phyloP scores from a whole-genome alignment of 2,113 vertebrate genomes.

The Prionailurus bengalensis region DNA sequence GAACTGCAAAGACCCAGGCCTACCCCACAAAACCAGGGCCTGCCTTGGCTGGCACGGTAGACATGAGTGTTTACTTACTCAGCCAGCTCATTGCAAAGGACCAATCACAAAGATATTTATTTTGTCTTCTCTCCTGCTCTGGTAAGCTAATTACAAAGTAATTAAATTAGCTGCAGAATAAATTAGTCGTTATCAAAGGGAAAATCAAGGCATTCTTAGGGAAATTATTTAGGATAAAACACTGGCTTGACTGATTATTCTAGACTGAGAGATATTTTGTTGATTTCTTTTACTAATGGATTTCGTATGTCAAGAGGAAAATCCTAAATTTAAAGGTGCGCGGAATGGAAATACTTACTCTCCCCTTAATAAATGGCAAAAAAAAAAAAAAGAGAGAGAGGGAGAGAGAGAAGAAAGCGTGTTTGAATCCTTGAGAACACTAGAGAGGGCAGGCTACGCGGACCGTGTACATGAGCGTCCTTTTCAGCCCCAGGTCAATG shows the following conservation, averaged over 20 bases:
- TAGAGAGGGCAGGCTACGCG: neutral
- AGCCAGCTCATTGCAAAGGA: conserved; percentile 44
- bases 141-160: conserved; percentile 73
- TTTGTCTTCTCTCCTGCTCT: conserved; percentile 69
- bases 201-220: conserved; percentile 56
- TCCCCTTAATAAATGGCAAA: neutral
- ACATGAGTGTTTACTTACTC: conserved; percentile 4
- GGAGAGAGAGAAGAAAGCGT: neutral
- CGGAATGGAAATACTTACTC: neutral
- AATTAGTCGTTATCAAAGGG: conserved; percentile 70
- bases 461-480: neutral
- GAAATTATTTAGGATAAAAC: conserved; percentile 55
- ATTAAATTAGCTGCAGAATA: conserved; percentile 75
- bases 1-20: neutral
- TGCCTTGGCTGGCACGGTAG: neutral
- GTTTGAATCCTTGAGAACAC: neutral
- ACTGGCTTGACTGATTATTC: conserved; percentile 1
- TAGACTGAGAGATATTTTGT: conserved; percentile 35
- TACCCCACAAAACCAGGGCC: neutral
- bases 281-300: conserved; percentile 4
- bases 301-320: neutral
- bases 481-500: neutral
- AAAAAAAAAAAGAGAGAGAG: neutral
- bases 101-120: conserved; percentile 60
- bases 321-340: conserved; percentile 53